Evolutionary conservation across 2,797 vertebrate species (phyloP).

Genomic region (Parotocinclus haroldoi): DNA sequence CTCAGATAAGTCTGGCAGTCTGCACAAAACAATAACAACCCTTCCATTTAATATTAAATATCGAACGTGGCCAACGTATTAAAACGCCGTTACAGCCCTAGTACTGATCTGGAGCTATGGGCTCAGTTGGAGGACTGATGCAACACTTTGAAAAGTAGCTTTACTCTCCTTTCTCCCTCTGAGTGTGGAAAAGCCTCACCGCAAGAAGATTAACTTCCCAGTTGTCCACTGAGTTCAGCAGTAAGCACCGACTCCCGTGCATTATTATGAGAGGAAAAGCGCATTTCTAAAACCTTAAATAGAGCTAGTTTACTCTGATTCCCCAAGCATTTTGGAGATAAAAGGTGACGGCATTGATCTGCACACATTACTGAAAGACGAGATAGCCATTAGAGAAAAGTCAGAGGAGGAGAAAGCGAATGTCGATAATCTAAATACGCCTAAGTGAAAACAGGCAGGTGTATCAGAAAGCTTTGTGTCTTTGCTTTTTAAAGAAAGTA

Average conservation of each 20-base stretch:
- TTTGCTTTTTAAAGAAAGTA: constrained; percentile 16
- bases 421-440: constrained; percentile 21
- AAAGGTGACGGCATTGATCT: constrained; percentile 33
- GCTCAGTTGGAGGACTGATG: neutral
- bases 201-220: constrained; percentile 2
- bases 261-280: constrained; percentile 19
- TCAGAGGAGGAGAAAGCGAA: constrained; percentile 16
- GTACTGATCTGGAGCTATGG: too few species aligned
- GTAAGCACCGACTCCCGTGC: neutral
- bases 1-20: too few species aligned
- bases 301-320: constrained; percentile 20
- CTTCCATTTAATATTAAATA: too few species aligned
- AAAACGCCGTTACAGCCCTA: too few species aligned
- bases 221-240: neutral
- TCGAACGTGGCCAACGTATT: too few species aligned
- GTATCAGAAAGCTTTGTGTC: neutral
- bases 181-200: neutral
- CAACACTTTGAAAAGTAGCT: neutral
- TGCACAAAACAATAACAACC: too few species aligned
- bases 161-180: neutral
- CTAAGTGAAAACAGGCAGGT: constrained; percentile 20
- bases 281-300: constrained; percentile 2
- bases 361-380: constrained; percentile 16
- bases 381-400: constrained; percentile 30
- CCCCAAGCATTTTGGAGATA: constrained; percentile 14